Base-by-base conservation (phyloP, 1,140 invertebrate species). In the Temnothorax longispinosus region DNA sequence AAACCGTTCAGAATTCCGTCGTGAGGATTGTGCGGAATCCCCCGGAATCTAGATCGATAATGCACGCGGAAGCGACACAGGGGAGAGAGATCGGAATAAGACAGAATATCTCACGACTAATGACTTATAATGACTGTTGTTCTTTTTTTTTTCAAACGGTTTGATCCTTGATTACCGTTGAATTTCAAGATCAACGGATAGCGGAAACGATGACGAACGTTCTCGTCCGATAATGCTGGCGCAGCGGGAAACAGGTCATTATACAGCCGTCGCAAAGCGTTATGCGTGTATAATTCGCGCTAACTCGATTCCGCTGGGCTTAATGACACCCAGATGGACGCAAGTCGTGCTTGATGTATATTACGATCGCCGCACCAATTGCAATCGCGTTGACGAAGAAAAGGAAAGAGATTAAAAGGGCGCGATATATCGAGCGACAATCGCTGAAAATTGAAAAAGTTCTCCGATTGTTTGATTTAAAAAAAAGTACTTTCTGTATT, bases 271-370 rank as follows among this genome's bases (percentile, higher is more conserved):
- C 60, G 69, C 38, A 87, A 89, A 80, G 69, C 74, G 69, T 80
- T 80, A 67, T 69, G 75, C 62, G 80, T 87, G 47, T 80, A 89
- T 90, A 90, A 90, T 90, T 90, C 60, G 85, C 74, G 67, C 88
- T 75, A 75, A 87, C 88, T 89, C 88, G 89, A 85, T 78, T 80
- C 74, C 60, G 50, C 58, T 15, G 56, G 69, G 54, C 69, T 52
- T 89, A 87, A 90, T 85, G 88, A 90, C 80, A 85, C 74, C 47
- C 62, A 82, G 62, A 89, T 81, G 62, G 52, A 47, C 78, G 81
- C 60, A 74, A 84, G 54, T 90, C 85, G 32, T 35, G 6, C 65
- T 27, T 84, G 72, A 35, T 38, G 38, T 74, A 47, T n/a, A 85
- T 87, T 76, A 81, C 74, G 21, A 38, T n/a, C 35, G 7, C 38